A percentile compares a stretch with the other conserved stretches of the same genome.
These are phyloP conservation scores for Papilio elwesi DNA, from an alignment of 2,888 invertebrate genomes.

Conservation along the genomic window DNA sequence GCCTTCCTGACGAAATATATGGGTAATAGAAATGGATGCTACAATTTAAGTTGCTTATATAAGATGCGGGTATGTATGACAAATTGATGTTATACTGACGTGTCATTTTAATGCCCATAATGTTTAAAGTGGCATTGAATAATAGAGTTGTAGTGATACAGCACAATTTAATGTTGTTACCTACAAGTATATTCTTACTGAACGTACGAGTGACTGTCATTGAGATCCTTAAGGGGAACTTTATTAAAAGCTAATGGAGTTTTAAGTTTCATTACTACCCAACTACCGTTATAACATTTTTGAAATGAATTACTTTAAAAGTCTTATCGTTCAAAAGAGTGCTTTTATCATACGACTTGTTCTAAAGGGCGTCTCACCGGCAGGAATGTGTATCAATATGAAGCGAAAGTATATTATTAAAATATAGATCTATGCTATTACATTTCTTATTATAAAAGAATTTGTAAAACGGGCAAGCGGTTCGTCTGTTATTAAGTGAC, in stretches of 20 bases:
- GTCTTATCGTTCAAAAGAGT: background rate
- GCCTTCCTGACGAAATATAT: no score
- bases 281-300: background rate
- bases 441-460: no score
- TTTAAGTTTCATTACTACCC: background rate
- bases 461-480: no score
- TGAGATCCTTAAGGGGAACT: constrained; percentile 10
- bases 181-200: constrained; percentile 8
- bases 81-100: constrained; percentile 69
- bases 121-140: constrained; percentile 72
- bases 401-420: no score
- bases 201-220: constrained; percentile 18
- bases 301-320: background rate
- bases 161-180: constrained; percentile 51
- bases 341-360: no score
- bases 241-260: constrained; percentile 1
- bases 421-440: no score
- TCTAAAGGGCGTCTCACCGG: background rate
- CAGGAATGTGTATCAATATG: background rate
- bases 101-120: constrained; percentile 56
- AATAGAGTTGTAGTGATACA: constrained; percentile 69
- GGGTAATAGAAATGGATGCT: no score
- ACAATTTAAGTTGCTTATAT: constrained; percentile 38
- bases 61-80: constrained; percentile 73
- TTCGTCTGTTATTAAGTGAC: no score